Conservation (phyloP, 1,140 invertebrate species). For the Temnothorax nylanderi region DNA sequence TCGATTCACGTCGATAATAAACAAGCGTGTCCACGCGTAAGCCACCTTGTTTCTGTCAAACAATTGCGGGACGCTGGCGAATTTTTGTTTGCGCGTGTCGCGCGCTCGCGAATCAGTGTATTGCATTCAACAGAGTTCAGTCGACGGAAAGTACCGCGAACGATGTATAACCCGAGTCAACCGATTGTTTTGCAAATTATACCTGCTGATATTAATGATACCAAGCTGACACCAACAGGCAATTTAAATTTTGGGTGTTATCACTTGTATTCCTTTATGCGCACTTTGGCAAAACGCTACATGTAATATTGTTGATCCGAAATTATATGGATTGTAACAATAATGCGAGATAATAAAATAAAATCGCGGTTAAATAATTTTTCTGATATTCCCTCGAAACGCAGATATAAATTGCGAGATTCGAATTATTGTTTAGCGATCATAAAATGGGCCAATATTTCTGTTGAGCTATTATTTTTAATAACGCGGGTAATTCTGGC, state of each 20-base stretch:
- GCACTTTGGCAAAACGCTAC: neutral
- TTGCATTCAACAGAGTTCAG: constrained; percentile 28
- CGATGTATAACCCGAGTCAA: neutral
- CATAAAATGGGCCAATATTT: neutral
- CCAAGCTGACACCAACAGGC: neutral
- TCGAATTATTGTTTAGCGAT: neutral
- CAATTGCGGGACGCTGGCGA: constrained; percentile 44
- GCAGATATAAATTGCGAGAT: neutral
- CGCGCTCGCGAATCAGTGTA: constrained; percentile 32
- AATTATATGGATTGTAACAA: neutral
- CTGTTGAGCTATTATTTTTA: neutral
- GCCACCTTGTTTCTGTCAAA: constrained; percentile 59
- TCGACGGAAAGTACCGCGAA: neutral
- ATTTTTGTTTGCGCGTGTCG: constrained; percentile 65
- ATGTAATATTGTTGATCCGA: neutral
- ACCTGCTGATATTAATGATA: constrained; percentile 33
- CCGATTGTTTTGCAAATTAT: constrained; percentile 68
- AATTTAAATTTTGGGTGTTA: constrained; percentile 1
- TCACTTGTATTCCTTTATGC: neutral
- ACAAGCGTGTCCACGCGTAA: constrained; percentile 42
- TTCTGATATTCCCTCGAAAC: neutral
- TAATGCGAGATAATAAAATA: neutral
- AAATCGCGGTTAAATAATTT: neutral
- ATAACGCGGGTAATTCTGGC: neutral
- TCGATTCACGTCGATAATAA: constrained; percentile 55